phyloP scores from a whole-genome alignment of 2,797 vertebrate species.

The Jordanella pulchra region DNA sequence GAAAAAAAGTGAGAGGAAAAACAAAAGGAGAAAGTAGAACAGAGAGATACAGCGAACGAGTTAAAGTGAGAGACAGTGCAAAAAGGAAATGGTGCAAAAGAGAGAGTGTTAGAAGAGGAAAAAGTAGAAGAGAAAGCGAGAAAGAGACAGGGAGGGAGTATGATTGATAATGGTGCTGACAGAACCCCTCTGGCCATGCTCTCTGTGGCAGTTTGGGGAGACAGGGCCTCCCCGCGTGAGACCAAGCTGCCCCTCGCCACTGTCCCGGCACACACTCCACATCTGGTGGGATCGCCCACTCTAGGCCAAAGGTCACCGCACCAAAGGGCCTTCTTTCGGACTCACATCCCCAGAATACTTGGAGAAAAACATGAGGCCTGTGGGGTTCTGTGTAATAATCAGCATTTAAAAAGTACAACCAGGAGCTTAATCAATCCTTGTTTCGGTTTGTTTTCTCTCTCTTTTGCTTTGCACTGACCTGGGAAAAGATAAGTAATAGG shows the following conservation, averaged over 20 bases:
- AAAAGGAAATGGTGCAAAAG: conserved; percentile 70
- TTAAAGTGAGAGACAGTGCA: conserved; percentile 70
- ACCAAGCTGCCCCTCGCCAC: conserved; percentile 79
- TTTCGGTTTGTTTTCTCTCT: conserved; percentile 39
- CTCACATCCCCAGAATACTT: conserved; percentile 76
- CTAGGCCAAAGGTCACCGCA: conserved; percentile 76
- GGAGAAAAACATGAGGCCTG: conserved; percentile 71
- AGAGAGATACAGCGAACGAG: conserved; percentile 47
- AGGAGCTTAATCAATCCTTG: conserved; percentile 67
- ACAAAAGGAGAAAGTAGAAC: conserved; percentile 60
- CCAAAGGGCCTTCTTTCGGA: conserved; percentile 78
- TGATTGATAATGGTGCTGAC: conserved; percentile 84
- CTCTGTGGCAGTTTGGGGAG: conserved; percentile 83
- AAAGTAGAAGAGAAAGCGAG: conserved; percentile 54
- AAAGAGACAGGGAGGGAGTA: conserved; percentile 74
- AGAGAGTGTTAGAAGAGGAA: conserved; percentile 51
- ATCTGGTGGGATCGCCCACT: conserved; percentile 83
- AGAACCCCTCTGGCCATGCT: conserved; percentile 83
- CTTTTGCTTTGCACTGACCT: conserved; percentile 49
- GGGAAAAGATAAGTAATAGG: conserved; percentile 39
- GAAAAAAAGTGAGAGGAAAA: conserved; percentile 51
- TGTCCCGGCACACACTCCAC: conserved; percentile 82
- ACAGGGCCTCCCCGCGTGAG: conserved; percentile 80
- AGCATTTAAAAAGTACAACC: conserved; percentile 72
- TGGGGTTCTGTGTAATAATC: conserved; percentile 66